Evolutionary conservation across 2,797 vertebrate species (phyloP).

Genomic region (Micropoecilia bifurca): DNA sequence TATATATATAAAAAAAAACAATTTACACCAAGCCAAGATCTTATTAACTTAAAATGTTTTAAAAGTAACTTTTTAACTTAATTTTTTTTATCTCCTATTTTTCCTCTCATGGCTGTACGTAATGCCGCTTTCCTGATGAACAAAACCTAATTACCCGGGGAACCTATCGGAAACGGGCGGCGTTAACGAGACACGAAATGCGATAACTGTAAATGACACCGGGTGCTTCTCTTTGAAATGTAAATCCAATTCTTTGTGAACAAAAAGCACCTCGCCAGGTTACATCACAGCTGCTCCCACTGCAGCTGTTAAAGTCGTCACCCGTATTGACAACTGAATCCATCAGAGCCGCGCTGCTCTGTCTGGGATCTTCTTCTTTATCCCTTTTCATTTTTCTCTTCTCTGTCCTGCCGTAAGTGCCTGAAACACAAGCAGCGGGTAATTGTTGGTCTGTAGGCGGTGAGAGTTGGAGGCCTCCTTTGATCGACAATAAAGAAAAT

Average conservation of each 20-base stretch:
- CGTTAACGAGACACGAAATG: slow-evolving; percentile 5
- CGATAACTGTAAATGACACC: slow-evolving; percentile 23
- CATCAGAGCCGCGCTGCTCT: slow-evolving; percentile 15
- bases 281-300: slow-evolving; percentile 17
- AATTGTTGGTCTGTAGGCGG: slow-evolving; percentile 26
- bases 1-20: not conserved
- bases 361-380: not conserved
- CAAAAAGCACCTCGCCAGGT: slow-evolving; percentile 25
- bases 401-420: not conserved
- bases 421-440: not conserved
- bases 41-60: not conserved
- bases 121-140: not conserved
- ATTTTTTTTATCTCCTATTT: not conserved
- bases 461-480: slow-evolving; percentile 14
- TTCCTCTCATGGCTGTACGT: not conserved
- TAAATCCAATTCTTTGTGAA: slow-evolving; percentile 40
- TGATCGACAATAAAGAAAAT: not conserved
- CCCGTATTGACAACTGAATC: slow-evolving; percentile 25
- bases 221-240: slow-evolving; percentile 33
- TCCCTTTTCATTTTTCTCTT: not conserved
- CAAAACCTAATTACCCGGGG: slow-evolving; percentile 12
- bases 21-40: not conserved
- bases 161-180: not conserved
- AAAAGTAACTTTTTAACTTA: not conserved
- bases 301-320: slow-evolving; percentile 1